A percentile compares a stretch with the other conserved stretches of the same genome.
These are phyloP conservation scores for Drosophila bifasciata DNA, from an alignment of 1,140 invertebrate species.

Conservation along the genomic window DNA sequence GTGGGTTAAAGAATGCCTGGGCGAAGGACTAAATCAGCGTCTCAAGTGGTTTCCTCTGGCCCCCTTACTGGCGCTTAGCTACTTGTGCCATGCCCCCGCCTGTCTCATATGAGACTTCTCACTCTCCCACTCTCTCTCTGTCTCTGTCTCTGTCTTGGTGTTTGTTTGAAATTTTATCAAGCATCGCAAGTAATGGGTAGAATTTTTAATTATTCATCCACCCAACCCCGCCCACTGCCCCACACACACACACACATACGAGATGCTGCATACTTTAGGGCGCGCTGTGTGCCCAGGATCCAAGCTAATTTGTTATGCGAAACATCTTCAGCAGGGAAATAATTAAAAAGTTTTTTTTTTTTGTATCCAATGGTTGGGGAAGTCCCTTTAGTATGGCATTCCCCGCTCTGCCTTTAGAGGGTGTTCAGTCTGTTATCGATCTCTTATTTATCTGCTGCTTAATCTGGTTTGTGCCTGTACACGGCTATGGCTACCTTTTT, in stretches of 20 bases:
- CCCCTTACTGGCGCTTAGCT: slow-evolving; percentile 48
- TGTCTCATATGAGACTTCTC: slow-evolving; percentile 31
- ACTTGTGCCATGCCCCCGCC: no score
- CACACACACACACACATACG: slow-evolving; percentile 21
- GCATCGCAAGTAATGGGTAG: slow-evolving; percentile 78
- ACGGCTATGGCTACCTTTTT: slow-evolving; percentile 48
- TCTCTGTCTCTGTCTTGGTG: slow-evolving; percentile 34
- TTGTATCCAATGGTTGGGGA: not conserved
- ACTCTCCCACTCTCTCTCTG: no score
- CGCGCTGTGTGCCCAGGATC: not conserved
- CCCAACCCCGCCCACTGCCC: not conserved
- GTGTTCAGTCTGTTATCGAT: slow-evolving; percentile 31
- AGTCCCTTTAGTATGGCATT: not conserved
- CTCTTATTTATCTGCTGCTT: slow-evolving; percentile 44
- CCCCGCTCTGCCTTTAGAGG: not conserved
- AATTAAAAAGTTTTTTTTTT: slow-evolving; percentile 74
- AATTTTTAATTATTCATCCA: slow-evolving; percentile 83
- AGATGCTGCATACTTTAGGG: slow-evolving; percentile 53
- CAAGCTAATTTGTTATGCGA: slow-evolving; percentile 83
- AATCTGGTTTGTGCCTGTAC: slow-evolving; percentile 19
- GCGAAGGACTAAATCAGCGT: slow-evolving; percentile 59
- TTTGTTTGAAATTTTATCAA: slow-evolving; percentile 77
- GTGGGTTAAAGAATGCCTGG: slow-evolving; percentile 19
- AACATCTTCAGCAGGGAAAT: slow-evolving; percentile 80
- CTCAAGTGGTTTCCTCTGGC: slow-evolving; percentile 74